A percentile compares a stretch with the other conserved stretches of the same genome.
These are phyloP conservation scores for Caenorhabditis uteleia DNA, from an alignment of 2,888 invertebrate genomes.

Conservation along the genomic window DNA sequence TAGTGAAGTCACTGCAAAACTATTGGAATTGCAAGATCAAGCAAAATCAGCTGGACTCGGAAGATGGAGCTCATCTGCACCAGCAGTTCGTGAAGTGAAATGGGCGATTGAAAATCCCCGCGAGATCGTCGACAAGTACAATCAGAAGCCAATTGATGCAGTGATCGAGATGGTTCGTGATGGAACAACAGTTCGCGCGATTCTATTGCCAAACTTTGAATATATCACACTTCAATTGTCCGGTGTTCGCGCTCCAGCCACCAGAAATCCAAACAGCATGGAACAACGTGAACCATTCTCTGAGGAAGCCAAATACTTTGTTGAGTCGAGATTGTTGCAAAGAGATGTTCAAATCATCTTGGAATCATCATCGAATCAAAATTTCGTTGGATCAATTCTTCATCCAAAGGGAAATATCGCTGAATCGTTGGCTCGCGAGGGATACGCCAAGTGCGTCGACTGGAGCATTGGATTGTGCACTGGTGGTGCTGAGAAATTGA, in stretches of 20 bases:
- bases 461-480: conserved; percentile 87
- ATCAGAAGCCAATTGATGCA: conserved; percentile 83
- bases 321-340: conserved; percentile 88
- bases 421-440: conserved; percentile 84
- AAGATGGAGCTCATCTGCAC: conserved; percentile 71
- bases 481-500: conserved; percentile 82
- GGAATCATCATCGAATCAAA: conserved; percentile 89
- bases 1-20: conserved; percentile 71
- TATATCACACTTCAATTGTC: conserved; percentile 93
- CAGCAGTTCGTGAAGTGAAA: conserved; percentile 71
- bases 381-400: conserved; percentile 89
- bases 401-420: conserved; percentile 90
- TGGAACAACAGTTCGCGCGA: conserved; percentile 90
- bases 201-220: conserved; percentile 87
- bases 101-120: conserved; percentile 87
- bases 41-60: conserved; percentile 89
- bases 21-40: conserved; percentile 86
- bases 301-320: conserved; percentile 91
- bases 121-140: conserved; percentile 83
- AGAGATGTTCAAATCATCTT: conserved; percentile 85
- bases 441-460: conserved; percentile 91
- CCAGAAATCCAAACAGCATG: conserved; percentile 36
- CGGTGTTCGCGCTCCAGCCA: conserved; percentile 76
- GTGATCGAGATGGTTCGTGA: conserved; percentile 96
- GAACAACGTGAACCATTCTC: conserved; percentile 77